Percentiles rank a stretch among this genome's conserved stretches.
phyloP scores from a whole-genome alignment of 2,888 invertebrate genomes.

The Zaprionus obscuricornis region DNA sequence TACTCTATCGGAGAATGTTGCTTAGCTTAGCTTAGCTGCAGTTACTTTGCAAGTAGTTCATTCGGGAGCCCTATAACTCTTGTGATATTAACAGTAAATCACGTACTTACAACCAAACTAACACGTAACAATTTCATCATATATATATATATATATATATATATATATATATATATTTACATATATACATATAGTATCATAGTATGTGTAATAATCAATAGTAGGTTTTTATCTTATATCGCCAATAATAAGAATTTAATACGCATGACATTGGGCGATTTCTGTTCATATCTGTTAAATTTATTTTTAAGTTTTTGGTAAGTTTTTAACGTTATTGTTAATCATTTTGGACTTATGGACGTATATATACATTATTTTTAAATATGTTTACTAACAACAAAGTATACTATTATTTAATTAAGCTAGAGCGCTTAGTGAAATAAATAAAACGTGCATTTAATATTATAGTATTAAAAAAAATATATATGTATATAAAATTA shows the following conservation, averaged over 20 bases:
- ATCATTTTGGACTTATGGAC: slow-evolving; percentile 8
- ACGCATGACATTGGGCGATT: slow-evolving; percentile 39
- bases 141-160: no score
- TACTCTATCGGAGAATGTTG: slow-evolving; percentile 79
- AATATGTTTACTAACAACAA: slow-evolving; percentile 28
- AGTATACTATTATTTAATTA: slow-evolving; percentile 34
- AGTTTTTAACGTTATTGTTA: slow-evolving; percentile 41
- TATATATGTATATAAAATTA: no score
- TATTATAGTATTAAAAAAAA: slow-evolving; percentile 26
- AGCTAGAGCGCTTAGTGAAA: slow-evolving; percentile 41
- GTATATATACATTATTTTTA: slow-evolving; percentile 24
- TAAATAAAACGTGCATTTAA: slow-evolving; percentile 59
- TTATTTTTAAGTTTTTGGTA: slow-evolving; percentile 41
- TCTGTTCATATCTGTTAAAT: slow-evolving; percentile 32
- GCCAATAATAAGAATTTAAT: slow-evolving; percentile 17
- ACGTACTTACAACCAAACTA: slow-evolving; percentile 54
- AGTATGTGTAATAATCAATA: not conserved
- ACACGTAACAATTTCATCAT: no score
- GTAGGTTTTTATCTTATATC: not conserved
- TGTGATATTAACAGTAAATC: slow-evolving; percentile 73
- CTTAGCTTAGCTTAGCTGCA: slow-evolving; percentile 41
- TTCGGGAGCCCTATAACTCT: slow-evolving; percentile 35
- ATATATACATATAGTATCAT: not conserved
- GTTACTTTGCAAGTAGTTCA: slow-evolving; percentile 17
- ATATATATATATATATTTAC: no score